Evolutionary conservation across 2,888 invertebrate species (phyloP).

Genomic region (Xestia sexstrigata): DNA sequence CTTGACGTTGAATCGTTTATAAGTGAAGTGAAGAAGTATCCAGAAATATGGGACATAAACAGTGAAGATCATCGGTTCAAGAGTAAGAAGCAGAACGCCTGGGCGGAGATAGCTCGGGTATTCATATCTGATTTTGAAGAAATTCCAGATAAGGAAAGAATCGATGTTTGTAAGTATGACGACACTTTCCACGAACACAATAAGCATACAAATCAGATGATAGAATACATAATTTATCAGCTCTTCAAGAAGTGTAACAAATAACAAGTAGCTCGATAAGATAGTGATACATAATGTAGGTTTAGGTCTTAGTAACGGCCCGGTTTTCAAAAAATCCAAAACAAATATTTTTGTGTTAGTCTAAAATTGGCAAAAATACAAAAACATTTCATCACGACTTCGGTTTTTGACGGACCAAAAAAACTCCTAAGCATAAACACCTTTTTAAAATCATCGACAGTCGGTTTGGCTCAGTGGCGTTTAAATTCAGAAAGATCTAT

Average conservation of each 20-base stretch:
- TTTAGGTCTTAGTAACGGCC: slow-evolving; percentile 12
- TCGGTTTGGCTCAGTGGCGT: slow-evolving; percentile 11
- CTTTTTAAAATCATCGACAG: slow-evolving; percentile 12
- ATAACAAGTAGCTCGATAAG: slow-evolving; percentile 37
- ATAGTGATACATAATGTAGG: slow-evolving; percentile 30
- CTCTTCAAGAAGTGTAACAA: slow-evolving; percentile 33
- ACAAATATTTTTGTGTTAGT: not conserved
- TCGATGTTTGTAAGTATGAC: slow-evolving; percentile 81
- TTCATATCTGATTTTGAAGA: slow-evolving; percentile 80
- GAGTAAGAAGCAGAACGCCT: slow-evolving; percentile 76
- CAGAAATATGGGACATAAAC: slow-evolving; percentile 80
- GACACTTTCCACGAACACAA: slow-evolving; percentile 27
- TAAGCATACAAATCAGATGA: slow-evolving; percentile 31
- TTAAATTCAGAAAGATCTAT: slow-evolving; percentile 26
- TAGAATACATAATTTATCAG: slow-evolving; percentile 35
- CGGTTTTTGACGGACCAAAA: not conserved
- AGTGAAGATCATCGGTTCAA: slow-evolving; percentile 75
- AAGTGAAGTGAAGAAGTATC: slow-evolving; percentile 80
- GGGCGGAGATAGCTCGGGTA: slow-evolving; percentile 78
- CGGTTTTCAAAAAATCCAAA: not conserved
- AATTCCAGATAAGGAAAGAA: slow-evolving; percentile 75
- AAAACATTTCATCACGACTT: not conserved
- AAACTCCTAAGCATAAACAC: not conserved
- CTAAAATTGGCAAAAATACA: not conserved
- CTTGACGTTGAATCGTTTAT: slow-evolving; percentile 82